These are phyloP conservation scores for Sebastes trivittatus DNA, from an alignment of 2,797 vertebrate genomes.

Conservation along the genomic window DNA sequence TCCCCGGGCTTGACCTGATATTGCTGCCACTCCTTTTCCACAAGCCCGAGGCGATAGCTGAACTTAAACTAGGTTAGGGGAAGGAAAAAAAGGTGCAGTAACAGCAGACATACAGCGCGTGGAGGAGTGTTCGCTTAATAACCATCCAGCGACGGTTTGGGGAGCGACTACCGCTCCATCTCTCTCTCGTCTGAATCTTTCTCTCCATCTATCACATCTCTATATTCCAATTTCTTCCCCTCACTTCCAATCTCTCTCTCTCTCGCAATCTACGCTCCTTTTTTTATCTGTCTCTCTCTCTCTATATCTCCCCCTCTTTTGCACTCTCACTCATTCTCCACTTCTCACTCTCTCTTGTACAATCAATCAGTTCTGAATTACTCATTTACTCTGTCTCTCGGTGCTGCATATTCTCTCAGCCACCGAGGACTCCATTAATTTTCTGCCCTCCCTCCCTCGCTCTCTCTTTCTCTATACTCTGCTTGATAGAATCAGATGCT, in stretches of 20 bases:
- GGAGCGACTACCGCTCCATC: slow-evolving; percentile 31
- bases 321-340: slow-evolving; percentile 55
- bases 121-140: slow-evolving; percentile 29
- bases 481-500: slow-evolving; percentile 80
- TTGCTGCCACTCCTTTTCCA: slow-evolving; percentile 50
- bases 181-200: slow-evolving; percentile 27
- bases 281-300: slow-evolving; percentile 48
- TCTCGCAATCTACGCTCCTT: slow-evolving; percentile 48
- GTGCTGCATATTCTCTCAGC: slow-evolving; percentile 68
- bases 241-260: slow-evolving; percentile 18
- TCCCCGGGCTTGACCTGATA: slow-evolving; percentile 55
- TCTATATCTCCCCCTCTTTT: slow-evolving; percentile 45
- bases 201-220: slow-evolving; percentile 47
- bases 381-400: slow-evolving; percentile 72
- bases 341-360: slow-evolving; percentile 68
- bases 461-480: slow-evolving; percentile 55
- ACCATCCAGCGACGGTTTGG: slow-evolving; percentile 31
- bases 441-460: slow-evolving; percentile 48
- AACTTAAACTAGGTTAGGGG: slow-evolving; percentile 61
- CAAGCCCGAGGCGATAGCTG: slow-evolving; percentile 39
- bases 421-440: slow-evolving; percentile 69
- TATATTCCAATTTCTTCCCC: slow-evolving; percentile 43
- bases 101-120: slow-evolving; percentile 11
- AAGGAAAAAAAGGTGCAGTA: slow-evolving; percentile 31
- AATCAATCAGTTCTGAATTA: slow-evolving; percentile 80